These are phyloP conservation scores for Reinhardtius hippoglossoides DNA, from an alignment of 2,113 vertebrate genomes.

Conservation along the genomic window DNA sequence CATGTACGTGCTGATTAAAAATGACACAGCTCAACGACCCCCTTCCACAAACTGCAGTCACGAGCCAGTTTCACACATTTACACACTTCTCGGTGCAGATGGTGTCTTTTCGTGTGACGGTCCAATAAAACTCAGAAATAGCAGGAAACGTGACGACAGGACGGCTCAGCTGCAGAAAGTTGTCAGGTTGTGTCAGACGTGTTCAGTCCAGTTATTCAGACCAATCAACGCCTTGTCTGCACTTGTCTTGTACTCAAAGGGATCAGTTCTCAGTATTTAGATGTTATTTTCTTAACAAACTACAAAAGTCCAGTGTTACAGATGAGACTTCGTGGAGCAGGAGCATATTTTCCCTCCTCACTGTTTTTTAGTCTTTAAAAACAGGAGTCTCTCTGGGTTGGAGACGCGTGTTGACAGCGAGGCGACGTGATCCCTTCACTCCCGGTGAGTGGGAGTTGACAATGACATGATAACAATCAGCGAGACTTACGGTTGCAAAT, in stretches of 20 bases:
- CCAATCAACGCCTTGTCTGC: constrained; percentile 13
- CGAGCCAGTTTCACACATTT: constrained; percentile 28
- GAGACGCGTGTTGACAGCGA: too few species aligned
- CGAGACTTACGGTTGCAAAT: too few species aligned
- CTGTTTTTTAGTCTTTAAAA: too few species aligned
- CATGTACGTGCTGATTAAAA: constrained; percentile 41
- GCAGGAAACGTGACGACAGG: background rate
- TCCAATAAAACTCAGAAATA: background rate
- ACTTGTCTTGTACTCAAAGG: too few species aligned
- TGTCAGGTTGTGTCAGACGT: background rate
- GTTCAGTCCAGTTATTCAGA: background rate
- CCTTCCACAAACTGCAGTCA: constrained; percentile 37
- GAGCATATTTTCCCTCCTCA: too few species aligned
- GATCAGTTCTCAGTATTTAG: too few species aligned
- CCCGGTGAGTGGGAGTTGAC: background rate
- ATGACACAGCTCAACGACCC: constrained; percentile 47
- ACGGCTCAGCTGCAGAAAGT: background rate
- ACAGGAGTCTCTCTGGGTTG: too few species aligned
- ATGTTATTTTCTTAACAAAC: background rate
- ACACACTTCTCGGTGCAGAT: constrained; percentile 1
- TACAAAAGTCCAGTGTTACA: too few species aligned
- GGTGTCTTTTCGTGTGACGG: constrained; percentile 1
- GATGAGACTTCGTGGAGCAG: too few species aligned
- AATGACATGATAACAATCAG: background rate
- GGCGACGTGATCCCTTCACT: too few species aligned